Evolutionary conservation across 1,140 invertebrate species (phyloP).

Genomic region (Hyles vespertilio): DNA sequence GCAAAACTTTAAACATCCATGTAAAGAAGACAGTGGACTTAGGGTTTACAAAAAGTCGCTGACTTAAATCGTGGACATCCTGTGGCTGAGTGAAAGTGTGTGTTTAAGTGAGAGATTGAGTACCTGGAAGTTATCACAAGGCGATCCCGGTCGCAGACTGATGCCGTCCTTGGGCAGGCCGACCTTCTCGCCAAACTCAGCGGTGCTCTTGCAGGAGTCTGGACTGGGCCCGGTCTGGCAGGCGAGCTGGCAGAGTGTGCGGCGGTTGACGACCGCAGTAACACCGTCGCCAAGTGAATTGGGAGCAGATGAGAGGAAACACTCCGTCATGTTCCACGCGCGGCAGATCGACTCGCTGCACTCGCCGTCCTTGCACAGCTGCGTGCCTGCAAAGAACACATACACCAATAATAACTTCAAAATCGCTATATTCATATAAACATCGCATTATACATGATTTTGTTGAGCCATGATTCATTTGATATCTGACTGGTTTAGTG

Average conservation of each 20-base stretch:
- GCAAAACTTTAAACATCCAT: too few relatives aligned
- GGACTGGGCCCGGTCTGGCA: slow-evolving; percentile 91
- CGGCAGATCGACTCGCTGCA: slow-evolving; percentile 97
- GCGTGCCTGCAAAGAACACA: slow-evolving; percentile 66
- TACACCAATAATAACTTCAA: not conserved
- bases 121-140: slow-evolving; percentile 98
- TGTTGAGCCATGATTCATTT: too few relatives aligned
- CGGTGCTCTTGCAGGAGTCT: slow-evolving; percentile 89
- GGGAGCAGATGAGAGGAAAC: slow-evolving; percentile 95
- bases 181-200: slow-evolving; percentile 85
- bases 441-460: too few relatives aligned
- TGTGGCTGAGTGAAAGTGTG: too few relatives aligned
- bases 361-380: slow-evolving; percentile 95
- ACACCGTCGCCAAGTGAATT: slow-evolving; percentile 78
- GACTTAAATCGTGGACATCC: too few relatives aligned
- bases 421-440: too few relatives aligned
- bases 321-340: slow-evolving; percentile 95
- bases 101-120: too few relatives aligned
- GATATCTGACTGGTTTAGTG: too few relatives aligned
- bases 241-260: slow-evolving; percentile 95
- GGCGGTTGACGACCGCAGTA: slow-evolving; percentile 79
- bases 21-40: too few relatives aligned
- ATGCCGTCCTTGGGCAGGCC: slow-evolving; percentile 90
- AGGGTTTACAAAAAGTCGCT: too few relatives aligned
- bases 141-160: slow-evolving; percentile 93